Evolutionary conservation across 1,140 invertebrate genomes (phyloP), one percentile per base, ranked within the genome.

Genomic region (Helicoverpa armigera): DNA sequence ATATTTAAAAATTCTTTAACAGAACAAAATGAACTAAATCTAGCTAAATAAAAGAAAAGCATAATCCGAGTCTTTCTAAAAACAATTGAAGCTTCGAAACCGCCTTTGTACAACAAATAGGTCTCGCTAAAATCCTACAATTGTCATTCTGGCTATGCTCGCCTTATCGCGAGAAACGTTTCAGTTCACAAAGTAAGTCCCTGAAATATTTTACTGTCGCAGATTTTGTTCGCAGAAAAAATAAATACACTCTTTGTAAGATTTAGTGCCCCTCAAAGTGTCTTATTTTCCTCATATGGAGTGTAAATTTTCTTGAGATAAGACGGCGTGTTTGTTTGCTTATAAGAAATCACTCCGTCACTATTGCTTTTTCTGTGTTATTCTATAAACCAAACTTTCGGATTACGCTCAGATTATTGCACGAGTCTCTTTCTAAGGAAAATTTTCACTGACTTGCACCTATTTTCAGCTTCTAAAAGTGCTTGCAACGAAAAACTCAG

Each of bases 171-270:
- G 7, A 12, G 12, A 11, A 69, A 50, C 65, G 65, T 69, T 50
- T 69, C n/a, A 50, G 65, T 69, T 69, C 65, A 69, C 65, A 69
- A 12, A 43, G n/a, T 50, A 69, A 69, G 65, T 69, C 65, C 65
- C 65, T 50, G 48, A 67, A 69, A 69, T 69, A 69, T 69, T 69
- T 69, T 48, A 69, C 65, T 18, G 65, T 48, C 65, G 11, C 65
- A 69, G 65, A 69, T 69, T n/a, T 69, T 50, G 43, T 23, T 50
- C 65, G 12, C 16, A 11, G 65, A 69, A 69, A 69, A 43, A 69
- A 69, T 69, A 69, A 69, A 69, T 69, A 69, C 65, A 69, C 31
- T 69, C 65, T 69, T 69, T 50, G 65, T 50, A 18, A 50, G 65
- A 69, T 43, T 13, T 48, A n/a, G 43, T 31, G 43, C 2, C 65